phyloP scores from a whole-genome alignment of 2,113 vertebrate genomes.

The Periophthalmodon schlosseri region DNA sequence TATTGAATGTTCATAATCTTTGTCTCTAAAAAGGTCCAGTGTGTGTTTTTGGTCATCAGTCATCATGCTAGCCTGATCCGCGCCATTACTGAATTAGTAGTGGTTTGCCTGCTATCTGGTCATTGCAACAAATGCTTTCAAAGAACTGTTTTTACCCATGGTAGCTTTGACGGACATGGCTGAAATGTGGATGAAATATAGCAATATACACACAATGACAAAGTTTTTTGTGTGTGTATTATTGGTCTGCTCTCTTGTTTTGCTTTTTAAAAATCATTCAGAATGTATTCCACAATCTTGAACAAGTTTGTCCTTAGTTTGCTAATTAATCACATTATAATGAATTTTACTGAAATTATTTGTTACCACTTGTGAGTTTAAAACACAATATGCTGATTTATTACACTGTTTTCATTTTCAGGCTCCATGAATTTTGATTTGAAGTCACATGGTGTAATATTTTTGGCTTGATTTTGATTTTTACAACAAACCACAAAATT shows the following conservation, averaged over 20 bases:
- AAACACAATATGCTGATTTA: not conserved
- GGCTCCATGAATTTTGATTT: not conserved
- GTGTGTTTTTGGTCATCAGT: not conserved
- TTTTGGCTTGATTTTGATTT: too few species aligned
- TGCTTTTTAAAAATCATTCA: not conserved
- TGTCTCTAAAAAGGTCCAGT: not conserved
- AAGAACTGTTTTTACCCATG: not conserved
- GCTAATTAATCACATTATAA: not conserved
- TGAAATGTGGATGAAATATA: not conserved
- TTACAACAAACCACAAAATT: too few species aligned
- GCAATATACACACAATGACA: not conserved
- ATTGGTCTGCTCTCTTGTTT: not conserved
- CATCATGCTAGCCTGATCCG: not conserved
- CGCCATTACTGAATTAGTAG: not conserved
- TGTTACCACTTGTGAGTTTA: not conserved
- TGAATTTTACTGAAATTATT: not conserved
- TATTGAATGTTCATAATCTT: not conserved
- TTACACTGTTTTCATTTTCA: not conserved
- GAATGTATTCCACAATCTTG: not conserved
- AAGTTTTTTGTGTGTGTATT: not conserved
- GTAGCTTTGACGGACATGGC: not conserved
- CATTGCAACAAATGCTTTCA: not conserved
- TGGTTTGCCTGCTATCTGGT: not conserved
- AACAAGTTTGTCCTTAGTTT: not conserved
- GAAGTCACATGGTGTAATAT: not conserved